phyloP scores from a whole-genome alignment of 2,797 vertebrate species.

The Cottoperca gobio region DNA sequence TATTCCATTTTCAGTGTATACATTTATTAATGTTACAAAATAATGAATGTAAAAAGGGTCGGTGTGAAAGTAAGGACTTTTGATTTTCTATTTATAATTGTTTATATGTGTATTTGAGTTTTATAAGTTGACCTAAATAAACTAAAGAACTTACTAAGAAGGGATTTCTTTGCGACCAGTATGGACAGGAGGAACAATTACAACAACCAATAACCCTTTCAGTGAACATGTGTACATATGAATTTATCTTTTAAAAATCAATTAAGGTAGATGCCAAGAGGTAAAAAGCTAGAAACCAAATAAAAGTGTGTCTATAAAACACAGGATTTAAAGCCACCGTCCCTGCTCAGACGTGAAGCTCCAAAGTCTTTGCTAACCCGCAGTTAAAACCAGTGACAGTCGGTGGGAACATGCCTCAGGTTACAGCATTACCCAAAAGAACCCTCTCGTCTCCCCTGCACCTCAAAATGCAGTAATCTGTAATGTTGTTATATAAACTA shows the following conservation, averaged over 20 bases:
- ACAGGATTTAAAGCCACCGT: neutral
- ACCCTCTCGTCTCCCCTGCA: neutral
- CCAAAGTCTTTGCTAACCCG: neutral
- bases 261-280: neutral
- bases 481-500: neutral
- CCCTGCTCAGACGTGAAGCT: conserved; percentile 2
- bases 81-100: too few species aligned
- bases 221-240: accelerated
- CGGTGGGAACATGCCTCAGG: conserved; percentile 15
- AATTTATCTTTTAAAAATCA: neutral
- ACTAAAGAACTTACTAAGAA: neutral
- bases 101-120: too few species aligned
- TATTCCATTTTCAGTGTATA: too few species aligned
- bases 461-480: neutral
- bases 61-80: too few species aligned
- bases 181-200: neutral
- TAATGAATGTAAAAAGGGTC: too few species aligned
- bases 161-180: neutral
- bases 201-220: neutral
- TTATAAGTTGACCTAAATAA: too few species aligned
- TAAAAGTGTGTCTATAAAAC: neutral
- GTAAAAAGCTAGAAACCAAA: neutral
- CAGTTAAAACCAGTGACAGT: conserved; percentile 9
- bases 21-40: too few species aligned
- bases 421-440: neutral